phyloP scores from a whole-genome alignment of 2,888 invertebrate genomes.

The Pseudococcus longispinus region DNA sequence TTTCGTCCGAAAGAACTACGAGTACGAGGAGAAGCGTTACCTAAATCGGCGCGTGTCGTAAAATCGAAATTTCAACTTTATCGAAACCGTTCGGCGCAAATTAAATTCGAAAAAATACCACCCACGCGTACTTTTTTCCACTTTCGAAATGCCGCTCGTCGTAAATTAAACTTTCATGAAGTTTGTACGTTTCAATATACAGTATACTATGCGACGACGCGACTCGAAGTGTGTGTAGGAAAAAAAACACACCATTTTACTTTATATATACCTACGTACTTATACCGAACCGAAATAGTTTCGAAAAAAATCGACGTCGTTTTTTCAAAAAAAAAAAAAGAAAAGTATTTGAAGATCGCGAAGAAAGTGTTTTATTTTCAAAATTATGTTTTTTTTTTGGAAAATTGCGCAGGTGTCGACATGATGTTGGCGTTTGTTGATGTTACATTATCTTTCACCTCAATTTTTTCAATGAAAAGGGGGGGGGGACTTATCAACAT shows the following conservation, averaged over 20 bases:
- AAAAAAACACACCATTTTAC: background rate
- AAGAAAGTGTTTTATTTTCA: background rate
- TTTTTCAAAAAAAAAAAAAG: background rate
- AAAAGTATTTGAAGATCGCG: too few relatives aligned
- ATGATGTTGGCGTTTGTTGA: too few relatives aligned
- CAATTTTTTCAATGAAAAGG: too few relatives aligned
- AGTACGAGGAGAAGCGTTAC: background rate
- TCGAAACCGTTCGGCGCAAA: background rate
- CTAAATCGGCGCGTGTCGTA: background rate
- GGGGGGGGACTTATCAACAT: too few relatives aligned
- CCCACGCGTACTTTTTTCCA: conserved; percentile 1
- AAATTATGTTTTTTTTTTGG: too few relatives aligned
- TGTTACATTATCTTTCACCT: too few relatives aligned
- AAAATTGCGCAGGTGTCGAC: too few relatives aligned
- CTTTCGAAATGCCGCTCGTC: background rate
- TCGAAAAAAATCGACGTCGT: background rate
- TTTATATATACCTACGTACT: background rate
- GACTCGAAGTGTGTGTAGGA: background rate
- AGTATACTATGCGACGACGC: background rate
- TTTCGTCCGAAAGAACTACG: background rate
- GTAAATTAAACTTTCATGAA: conserved; percentile 11
- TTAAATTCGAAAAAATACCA: conserved; percentile 6
- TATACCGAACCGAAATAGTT: background rate
- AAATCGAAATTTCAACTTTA: conserved; percentile 10
- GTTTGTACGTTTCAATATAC: background rate